These are phyloP conservation scores for Habroteleia sp. DNA, from an alignment of 2,888 invertebrate species.

Conservation along the genomic window DNA sequence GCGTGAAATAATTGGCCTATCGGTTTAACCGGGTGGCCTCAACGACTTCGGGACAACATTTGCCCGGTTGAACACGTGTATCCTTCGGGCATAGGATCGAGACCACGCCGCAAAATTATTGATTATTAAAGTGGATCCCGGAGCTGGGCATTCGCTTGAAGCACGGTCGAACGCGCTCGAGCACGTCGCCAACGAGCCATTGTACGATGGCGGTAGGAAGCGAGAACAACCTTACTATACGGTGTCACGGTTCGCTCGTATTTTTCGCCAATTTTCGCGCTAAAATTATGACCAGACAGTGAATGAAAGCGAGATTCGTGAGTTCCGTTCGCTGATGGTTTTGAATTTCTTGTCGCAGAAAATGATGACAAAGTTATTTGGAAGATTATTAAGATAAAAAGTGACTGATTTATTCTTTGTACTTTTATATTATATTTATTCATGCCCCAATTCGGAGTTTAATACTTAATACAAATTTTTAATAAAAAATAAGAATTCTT, in stretches of 20 bases:
- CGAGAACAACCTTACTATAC: slow-evolving; percentile 31
- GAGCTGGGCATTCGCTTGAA: slow-evolving; percentile 34
- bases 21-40: slow-evolving; percentile 24
- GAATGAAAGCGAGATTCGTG: slow-evolving; percentile 39
- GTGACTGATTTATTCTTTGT: slow-evolving; percentile 21
- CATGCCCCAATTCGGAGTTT: too few relatives aligned
- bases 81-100: slow-evolving; percentile 67
- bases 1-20: slow-evolving; percentile 37
- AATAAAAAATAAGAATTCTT: too few relatives aligned
- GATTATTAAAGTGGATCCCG: slow-evolving; percentile 75
- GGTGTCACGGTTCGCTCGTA: slow-evolving; percentile 35
- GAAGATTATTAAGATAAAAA: slow-evolving; percentile 14
- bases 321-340: background rate
- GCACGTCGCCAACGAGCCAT: slow-evolving; percentile 32
- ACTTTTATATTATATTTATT: too few relatives aligned
- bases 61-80: slow-evolving; percentile 75
- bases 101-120: slow-evolving; percentile 72
- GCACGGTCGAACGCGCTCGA: slow-evolving; percentile 43
- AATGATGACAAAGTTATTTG: slow-evolving; percentile 27
- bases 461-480: too few relatives aligned
- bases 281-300: slow-evolving; percentile 41
- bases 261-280: slow-evolving; percentile 46
- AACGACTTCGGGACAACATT: slow-evolving; percentile 65
- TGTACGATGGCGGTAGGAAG: slow-evolving; percentile 40
- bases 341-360: slow-evolving; percentile 16